phyloP scores from a whole-genome alignment of 1,140 invertebrate species.

The Mesaphorura yosii region DNA sequence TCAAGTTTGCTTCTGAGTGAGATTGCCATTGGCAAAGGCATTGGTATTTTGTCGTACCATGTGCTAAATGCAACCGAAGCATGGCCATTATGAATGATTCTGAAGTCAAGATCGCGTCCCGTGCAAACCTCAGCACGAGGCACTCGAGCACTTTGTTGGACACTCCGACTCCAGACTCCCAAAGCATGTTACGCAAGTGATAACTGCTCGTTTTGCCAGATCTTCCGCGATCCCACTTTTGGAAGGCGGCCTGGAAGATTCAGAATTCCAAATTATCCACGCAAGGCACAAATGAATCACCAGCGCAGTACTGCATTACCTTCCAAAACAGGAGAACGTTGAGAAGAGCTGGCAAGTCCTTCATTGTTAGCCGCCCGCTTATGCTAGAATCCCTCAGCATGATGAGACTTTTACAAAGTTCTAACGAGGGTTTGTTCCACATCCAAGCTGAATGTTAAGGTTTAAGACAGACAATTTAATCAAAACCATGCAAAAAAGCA shows the following conservation, averaged over 20 bases:
- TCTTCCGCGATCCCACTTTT: slow-evolving; percentile 47
- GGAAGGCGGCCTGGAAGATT: slow-evolving; percentile 44
- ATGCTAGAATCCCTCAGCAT: slow-evolving; percentile 56
- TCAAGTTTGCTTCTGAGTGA: neutral
- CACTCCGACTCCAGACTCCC: slow-evolving; percentile 55
- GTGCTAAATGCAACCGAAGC: slow-evolving; percentile 56
- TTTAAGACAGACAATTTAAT: no score
- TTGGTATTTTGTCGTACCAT: slow-evolving; percentile 42
- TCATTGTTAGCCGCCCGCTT: slow-evolving; percentile 46
- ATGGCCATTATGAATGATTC: slow-evolving; percentile 57
- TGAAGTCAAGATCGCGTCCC: slow-evolving; percentile 46
- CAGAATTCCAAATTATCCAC: neutral
- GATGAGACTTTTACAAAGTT: slow-evolving; percentile 52
- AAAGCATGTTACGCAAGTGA: slow-evolving; percentile 49
- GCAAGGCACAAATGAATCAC: neutral
- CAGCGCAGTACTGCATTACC: slow-evolving; percentile 37
- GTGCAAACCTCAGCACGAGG: slow-evolving; percentile 53
- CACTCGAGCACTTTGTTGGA: slow-evolving; percentile 64
- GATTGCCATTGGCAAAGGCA: neutral
- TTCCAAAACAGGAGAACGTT: slow-evolving; percentile 55
- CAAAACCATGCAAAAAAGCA: no score
- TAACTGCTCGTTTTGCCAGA: slow-evolving; percentile 51
- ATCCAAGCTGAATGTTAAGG: slow-evolving; percentile 41
- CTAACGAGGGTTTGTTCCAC: slow-evolving; percentile 45
- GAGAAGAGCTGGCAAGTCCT: slow-evolving; percentile 49